Evolutionary conservation across 1,140 invertebrate genomes (phyloP), one percentile per base, ranked within the genome.

Genomic region (Prorops nasuta): DNA sequence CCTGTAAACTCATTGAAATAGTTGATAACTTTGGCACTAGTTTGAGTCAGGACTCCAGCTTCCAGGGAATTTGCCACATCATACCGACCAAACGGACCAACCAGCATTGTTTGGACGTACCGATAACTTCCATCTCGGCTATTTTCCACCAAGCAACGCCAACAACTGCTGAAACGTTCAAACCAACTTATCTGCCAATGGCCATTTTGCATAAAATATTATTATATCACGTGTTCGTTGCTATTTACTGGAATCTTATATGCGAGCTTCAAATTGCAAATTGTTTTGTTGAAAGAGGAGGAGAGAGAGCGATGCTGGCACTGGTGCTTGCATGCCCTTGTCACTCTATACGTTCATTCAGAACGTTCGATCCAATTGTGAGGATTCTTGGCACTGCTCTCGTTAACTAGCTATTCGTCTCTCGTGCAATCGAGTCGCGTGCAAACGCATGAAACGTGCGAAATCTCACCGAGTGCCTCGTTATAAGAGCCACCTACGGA

Each of bases 1-100:
- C 61, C 58, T 43, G 61, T 63, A 64, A 69, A 67, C 66, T 72
- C 67, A 65, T 69, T 66, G 66, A 66, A 67, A 71, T 71, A 71
- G 69, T 71, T 70, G 51, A 60, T 63, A 67, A 67, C 63, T 68
- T 65, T 41, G 59, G 54, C 52, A 55, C 52, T 55, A 62, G 60
- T 63, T 61, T 61, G 58, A 61, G 60, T 63, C 61, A 56, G 39
- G 18, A 31, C 40, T 37, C 31, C 52, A 58, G 58, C 56, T 61
- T 58, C 34, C 56, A 40, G 49, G 49, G 60, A 63, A 62, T 63
- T 63, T 63, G 60, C 60, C 60, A 58, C 60, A 61, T 61, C 59
- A 57, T 62, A 62, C 59, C 59, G 32, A 56, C 58, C 58, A 49
- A 6, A 60, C 58, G 50, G 50, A 62, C 58, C 60, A 49, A 45